Conservation (phyloP, 2,797 vertebrate species). For the Paratrypauchen microcephalus region DNA sequence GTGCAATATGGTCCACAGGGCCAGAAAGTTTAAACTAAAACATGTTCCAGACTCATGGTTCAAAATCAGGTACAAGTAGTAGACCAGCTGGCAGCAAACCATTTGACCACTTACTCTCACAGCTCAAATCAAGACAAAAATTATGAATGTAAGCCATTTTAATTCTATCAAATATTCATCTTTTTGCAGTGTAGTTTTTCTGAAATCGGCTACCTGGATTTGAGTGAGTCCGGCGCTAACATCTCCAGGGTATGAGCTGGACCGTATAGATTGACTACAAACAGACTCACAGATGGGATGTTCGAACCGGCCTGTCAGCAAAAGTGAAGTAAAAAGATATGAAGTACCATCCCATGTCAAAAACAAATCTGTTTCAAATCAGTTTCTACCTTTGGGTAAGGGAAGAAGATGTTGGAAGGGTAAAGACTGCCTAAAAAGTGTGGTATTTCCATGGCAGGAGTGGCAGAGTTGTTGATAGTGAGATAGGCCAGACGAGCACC, state of each 20-base stretch:
- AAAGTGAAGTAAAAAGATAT: slow-evolving; percentile 8
- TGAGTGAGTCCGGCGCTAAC: slow-evolving; percentile 77
- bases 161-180: background rate
- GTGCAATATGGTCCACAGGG: no score
- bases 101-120: no score
- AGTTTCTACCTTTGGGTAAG: slow-evolving; percentile 81
- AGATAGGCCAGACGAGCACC: slow-evolving; percentile 82
- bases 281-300: slow-evolving; percentile 80
- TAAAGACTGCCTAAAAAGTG: slow-evolving; percentile 82
- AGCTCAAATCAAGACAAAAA: no score
- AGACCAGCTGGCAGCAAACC: no score
- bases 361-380: slow-evolving; percentile 12
- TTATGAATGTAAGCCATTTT: background rate
- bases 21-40: no score
- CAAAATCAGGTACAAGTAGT: no score
- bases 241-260: slow-evolving; percentile 82
- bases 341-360: background rate
- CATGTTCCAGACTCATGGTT: no score
- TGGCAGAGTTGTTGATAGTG: slow-evolving; percentile 82
- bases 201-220: slow-evolving; percentile 67
- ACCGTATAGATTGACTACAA: slow-evolving; percentile 84
- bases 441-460: slow-evolving; percentile 84
- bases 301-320: slow-evolving; percentile 78
- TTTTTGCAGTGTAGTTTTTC: slow-evolving; percentile 13
- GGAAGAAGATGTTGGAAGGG: slow-evolving; percentile 77